Base-by-base conservation (phyloP, 2,888 invertebrate genomes). In the Netelia fuscicornis region DNA sequence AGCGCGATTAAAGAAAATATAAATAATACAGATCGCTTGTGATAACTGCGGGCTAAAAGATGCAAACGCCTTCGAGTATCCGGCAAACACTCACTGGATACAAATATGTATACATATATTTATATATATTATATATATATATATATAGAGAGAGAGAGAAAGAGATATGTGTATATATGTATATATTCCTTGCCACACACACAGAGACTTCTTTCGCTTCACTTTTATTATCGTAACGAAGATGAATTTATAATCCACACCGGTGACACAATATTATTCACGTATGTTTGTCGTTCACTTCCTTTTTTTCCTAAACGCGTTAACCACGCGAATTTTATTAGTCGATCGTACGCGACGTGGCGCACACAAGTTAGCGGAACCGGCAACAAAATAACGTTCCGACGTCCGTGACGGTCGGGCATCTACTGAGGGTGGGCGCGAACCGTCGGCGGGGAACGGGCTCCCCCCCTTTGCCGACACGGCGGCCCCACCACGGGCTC, bases 331-430 rank as follows among this genome's bases (percentile, higher is more conserved):
- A 17, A 30, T 64, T 10, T 48, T 48, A 48, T 48, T 13, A 2
- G 56, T 48, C 56, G 44, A 13, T 67, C 48, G 13, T 25, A 54
- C 30, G 37, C n/a, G 20, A 54, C n/a, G 20, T 56, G 60, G 54
- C 42, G 44, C n/a, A 60, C 20, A 23, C 76, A 52, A 67, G 62
- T 70, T 30, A 68, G 37, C 52, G 17, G 70, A 70, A 62, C 37
- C 9, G 17, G 23, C 65, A 72, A 79, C 86, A 84, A 37, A 71
- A 72, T 84, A 72, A 72, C 85, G 85, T 87, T 62, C 85, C 87
- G 75, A 84, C 85, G 89, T 81, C 87, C 83, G 81, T 91, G 86
- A 87, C 90, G 91, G 90, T 90, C 90, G 91, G 89, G 90, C 89
- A 88, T 91, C 89, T 88, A 91, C 88, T 88, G 68, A 80, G 70